Conservation (phyloP, 2,113 vertebrate genomes). For the Conger conger region DNA sequence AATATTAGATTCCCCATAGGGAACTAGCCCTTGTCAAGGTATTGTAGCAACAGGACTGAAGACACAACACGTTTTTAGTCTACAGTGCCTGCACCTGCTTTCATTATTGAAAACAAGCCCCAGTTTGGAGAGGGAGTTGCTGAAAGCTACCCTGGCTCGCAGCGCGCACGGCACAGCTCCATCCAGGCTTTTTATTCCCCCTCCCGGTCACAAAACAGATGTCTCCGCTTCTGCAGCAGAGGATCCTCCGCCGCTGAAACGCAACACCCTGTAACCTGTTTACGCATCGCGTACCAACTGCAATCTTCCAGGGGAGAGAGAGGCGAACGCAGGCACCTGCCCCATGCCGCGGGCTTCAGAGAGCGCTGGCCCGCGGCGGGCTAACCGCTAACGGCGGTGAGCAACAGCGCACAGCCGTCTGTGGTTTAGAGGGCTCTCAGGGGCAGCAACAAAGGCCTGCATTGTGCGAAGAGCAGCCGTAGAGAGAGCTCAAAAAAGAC, state of each 20-base stretch:
- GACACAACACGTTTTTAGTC: slow-evolving; percentile 7
- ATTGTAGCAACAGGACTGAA: not conserved
- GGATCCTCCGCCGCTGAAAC: not conserved
- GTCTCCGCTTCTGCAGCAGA: not conserved
- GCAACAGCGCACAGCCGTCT: slow-evolving; percentile 11
- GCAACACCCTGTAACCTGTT: not conserved
- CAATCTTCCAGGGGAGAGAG: not conserved
- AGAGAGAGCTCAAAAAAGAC: slow-evolving; percentile 35
- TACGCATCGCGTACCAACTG: not conserved
- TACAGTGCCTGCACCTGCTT: slow-evolving; percentile 7
- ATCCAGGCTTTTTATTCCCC: not conserved
- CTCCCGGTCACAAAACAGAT: not conserved
- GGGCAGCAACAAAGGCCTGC: slow-evolving; percentile 42
- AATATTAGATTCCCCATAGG: not conserved
- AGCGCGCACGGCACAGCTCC: too few species aligned
- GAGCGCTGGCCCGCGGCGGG: not conserved
- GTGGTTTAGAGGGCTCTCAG: slow-evolving; percentile 26
- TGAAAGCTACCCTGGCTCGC: not conserved
- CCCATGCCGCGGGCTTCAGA: not conserved
- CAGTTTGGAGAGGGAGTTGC: not conserved
- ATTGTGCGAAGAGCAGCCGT: slow-evolving; percentile 42
- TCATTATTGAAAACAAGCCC: not conserved
- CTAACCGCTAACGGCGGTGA: not conserved
- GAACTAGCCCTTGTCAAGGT: not conserved
- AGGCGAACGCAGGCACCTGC: not conserved